phyloP scores from a whole-genome alignment of 2,797 vertebrate genomes.

The Sternarchorhynchus goeldii region DNA sequence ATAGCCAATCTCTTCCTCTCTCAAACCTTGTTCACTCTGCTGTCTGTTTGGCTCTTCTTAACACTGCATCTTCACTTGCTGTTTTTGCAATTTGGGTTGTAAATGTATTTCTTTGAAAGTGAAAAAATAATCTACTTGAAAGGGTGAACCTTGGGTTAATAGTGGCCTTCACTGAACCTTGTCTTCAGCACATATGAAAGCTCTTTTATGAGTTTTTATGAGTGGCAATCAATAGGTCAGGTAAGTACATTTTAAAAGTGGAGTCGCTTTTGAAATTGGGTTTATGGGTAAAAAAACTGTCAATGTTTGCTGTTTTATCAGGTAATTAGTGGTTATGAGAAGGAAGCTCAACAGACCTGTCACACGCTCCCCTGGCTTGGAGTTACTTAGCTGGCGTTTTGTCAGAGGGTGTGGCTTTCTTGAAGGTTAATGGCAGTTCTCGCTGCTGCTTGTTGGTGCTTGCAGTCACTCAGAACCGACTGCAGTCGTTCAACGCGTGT shows the following conservation, averaged over 20 bases:
- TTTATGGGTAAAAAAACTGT: not conserved
- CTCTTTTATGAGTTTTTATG: not conserved
- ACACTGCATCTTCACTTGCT: not conserved
- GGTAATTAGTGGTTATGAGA: not conserved
- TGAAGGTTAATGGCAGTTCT: not conserved
- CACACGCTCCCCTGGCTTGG: not conserved
- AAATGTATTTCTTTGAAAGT: not conserved
- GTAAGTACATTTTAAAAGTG: not conserved
- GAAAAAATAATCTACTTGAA: not conserved
- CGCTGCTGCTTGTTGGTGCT: not conserved
- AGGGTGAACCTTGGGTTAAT: not conserved
- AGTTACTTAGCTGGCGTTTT: not conserved
- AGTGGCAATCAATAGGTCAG: not conserved
- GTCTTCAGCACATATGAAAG: not conserved
- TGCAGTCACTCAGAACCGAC: not conserved
- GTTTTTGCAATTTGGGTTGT: not conserved
- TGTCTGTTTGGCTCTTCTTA: not conserved
- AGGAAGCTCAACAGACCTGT: slow-evolving; percentile 24
- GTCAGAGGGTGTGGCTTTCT: slow-evolving; percentile 44
- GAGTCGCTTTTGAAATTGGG: not conserved
- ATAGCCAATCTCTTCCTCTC: slow-evolving; percentile 47
- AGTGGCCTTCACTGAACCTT: not conserved
- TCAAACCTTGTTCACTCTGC: slow-evolving; percentile 36
- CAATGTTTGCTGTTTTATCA: not conserved
- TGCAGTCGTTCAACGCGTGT: not conserved